phyloP scores from a whole-genome alignment of 2,113 vertebrate species.

The Malurus melanocephalus region DNA sequence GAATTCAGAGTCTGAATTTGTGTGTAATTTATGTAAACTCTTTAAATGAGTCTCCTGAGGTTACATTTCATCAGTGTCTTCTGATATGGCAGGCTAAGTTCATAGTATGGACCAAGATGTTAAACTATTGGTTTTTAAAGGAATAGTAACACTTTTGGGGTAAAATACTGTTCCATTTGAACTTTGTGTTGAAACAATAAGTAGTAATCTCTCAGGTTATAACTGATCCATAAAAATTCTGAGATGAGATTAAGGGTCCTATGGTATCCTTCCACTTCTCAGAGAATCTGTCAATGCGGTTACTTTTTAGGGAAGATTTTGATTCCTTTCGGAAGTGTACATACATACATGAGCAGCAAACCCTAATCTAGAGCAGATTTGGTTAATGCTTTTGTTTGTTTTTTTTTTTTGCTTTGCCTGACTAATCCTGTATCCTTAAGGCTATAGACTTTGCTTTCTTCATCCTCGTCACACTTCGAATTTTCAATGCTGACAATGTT shows the following conservation, averaged over 20 bases:
- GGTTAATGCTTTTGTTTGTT: neutral
- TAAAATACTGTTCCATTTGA: neutral
- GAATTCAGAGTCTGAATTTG: neutral
- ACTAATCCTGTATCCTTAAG: neutral
- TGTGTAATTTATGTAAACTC: neutral
- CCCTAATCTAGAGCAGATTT: neutral
- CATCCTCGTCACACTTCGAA: neutral
- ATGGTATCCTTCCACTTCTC: neutral
- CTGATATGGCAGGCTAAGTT: neutral
- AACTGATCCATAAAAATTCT: neutral
- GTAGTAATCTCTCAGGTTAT: neutral
- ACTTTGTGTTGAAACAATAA: neutral
- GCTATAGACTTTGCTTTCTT: neutral
- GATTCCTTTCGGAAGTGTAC: neutral
- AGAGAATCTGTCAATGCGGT: neutral
- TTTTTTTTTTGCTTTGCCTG: neutral
- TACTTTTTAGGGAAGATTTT: neutral
- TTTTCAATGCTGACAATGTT: neutral
- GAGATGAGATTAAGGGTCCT: neutral
- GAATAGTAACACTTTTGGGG: neutral
- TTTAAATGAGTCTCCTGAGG: neutral
- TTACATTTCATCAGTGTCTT: neutral
- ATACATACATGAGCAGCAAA: neutral
- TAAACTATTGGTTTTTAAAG: neutral
- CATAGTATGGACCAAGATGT: neutral